Evolutionary conservation across 2,797 vertebrate genomes (phyloP).

Genomic region (Gila robusta): DNA sequence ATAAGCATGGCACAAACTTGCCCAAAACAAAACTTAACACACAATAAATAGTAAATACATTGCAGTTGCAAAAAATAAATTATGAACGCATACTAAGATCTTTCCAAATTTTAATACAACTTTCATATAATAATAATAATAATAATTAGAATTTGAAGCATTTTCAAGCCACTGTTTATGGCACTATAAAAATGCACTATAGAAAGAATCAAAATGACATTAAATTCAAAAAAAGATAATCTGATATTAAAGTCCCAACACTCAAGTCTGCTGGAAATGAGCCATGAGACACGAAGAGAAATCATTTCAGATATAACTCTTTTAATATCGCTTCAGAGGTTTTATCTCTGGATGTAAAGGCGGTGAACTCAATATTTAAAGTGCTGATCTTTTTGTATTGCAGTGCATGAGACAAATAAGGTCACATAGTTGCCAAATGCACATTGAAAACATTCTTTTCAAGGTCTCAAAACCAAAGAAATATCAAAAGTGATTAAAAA

Average conservation of each 20-base stretch:
- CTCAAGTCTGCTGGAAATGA: background rate
- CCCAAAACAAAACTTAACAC: too few species aligned
- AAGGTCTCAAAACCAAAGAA: background rate
- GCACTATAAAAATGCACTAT: background rate
- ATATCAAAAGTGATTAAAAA: background rate
- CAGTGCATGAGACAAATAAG: background rate
- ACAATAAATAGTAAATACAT: too few species aligned
- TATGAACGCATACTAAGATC: too few species aligned
- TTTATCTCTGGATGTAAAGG: background rate
- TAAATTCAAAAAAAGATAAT: background rate
- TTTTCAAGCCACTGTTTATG: background rate
- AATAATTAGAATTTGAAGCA: too few species aligned
- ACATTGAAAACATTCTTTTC: background rate
- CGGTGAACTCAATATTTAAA: background rate
- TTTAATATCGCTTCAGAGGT: conserved; percentile 7
- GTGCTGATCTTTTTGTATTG: background rate
- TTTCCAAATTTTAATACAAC: too few species aligned
- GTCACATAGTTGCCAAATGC: background rate
- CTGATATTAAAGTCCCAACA: background rate
- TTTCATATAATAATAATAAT: too few species aligned
- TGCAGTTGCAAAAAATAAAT: too few species aligned
- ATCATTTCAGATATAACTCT: background rate
- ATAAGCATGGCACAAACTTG: background rate
- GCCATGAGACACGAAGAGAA: background rate
- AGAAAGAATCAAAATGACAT: background rate